phyloP scores from a whole-genome alignment of 1,140 invertebrate genomes.

The Platyura marginata region DNA sequence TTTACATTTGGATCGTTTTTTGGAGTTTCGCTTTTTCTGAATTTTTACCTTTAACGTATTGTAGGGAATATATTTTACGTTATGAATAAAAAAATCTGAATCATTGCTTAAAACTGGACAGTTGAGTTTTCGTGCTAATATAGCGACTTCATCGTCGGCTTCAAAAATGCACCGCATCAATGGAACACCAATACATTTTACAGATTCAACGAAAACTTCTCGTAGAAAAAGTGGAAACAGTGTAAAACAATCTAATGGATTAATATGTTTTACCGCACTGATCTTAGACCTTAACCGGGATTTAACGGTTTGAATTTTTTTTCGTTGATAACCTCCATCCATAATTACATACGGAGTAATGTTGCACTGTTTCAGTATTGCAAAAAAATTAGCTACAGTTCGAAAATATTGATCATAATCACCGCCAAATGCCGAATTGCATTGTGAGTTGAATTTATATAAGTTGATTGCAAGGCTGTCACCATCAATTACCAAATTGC shows the following conservation, averaged over 20 bases:
- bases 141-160: slow-evolving; percentile 69
- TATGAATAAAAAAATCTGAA: slow-evolving; percentile 81
- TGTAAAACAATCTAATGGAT: slow-evolving; percentile 26
- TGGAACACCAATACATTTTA: slow-evolving; percentile 40
- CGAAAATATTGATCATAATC: slow-evolving; percentile 63
- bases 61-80: slow-evolving; percentile 63
- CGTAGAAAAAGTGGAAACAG: slow-evolving; percentile 50
- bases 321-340: slow-evolving; percentile 61
- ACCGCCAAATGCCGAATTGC: slow-evolving; percentile 60
- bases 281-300: slow-evolving; percentile 43
- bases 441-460: slow-evolving; percentile 38
- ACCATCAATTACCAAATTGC: slow-evolving; percentile 63
- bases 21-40: neutral
- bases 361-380: slow-evolving; percentile 46
- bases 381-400: slow-evolving; percentile 47
- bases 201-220: slow-evolving; percentile 48
- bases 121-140: slow-evolving; percentile 48
- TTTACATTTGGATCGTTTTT: neutral
- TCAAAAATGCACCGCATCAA: slow-evolving; percentile 61
- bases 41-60: slow-evolving; percentile 30
- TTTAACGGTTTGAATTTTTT: slow-evolving; percentile 53
- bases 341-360: slow-evolving; percentile 60
- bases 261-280: slow-evolving; percentile 26
- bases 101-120: slow-evolving; percentile 78
- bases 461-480: slow-evolving; percentile 55